Base-by-base conservation (phyloP, 2,888 invertebrate species). In the Cylindroiulus punctatus region DNA sequence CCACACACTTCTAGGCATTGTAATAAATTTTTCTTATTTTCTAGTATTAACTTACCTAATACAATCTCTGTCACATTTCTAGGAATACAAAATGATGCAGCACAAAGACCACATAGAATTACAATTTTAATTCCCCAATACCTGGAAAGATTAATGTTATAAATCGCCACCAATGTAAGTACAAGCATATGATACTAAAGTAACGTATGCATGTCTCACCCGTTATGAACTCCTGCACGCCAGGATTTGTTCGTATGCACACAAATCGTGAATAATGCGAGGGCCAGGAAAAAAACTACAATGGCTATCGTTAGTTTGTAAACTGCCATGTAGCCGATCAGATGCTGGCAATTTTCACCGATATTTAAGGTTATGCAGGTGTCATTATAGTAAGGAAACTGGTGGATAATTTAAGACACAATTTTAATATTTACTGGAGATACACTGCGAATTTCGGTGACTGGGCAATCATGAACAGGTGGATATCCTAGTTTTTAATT, bases 181-280 rank as follows among this genome's bases (percentile, higher is more conserved):
- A 83, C 40, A 87, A 86, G 36, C 44, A 44, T 8, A 44, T 0
- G 10, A 36, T 36, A 7, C 17, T 17, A 81, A 82, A 82, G 30
- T 8, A 82, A 82, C 19, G 30, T 1, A 12, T 19, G 40, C 10
- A 10, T 14, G 30, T 40, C 40, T 88, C 89, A 91, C 90, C 92
- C 92, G 89, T 92, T 92, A 87, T 92, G 92, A 57, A 91, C 85
- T n/a, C 90, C 90, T 1, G 91, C 91, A 87, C 92, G 89, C 88
- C 90, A 91, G 76, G 90, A 90, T 87, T 89, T 89, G 88, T 91
- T 91, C 26, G 90, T 90, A 10, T 90, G 89, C 10, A 92, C 90
- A 88, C 90, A 90, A 19, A 90, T 87, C n/a, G 91, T 91, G 14
- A 90, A 40, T 4, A 91, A 5, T 88, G 90, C 89, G 87, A 91